Conservation (phyloP, 2,113 vertebrate genomes). For the Strix uralensis region DNA sequence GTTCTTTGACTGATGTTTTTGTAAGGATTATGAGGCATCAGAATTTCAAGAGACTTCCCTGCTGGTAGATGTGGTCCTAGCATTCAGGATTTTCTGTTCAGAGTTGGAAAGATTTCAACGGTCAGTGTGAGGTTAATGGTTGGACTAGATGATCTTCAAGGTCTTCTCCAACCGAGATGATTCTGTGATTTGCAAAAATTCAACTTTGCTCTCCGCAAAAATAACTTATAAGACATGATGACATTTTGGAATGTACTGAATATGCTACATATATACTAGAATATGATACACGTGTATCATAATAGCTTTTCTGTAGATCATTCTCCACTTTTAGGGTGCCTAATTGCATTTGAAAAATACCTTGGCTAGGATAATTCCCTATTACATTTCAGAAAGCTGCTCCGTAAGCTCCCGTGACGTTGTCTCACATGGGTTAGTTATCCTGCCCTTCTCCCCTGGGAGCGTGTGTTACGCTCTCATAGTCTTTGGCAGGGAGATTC, state of each 20-base stretch:
- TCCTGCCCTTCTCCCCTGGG: not conserved
- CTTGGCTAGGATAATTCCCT: not conserved
- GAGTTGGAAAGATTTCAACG: not conserved
- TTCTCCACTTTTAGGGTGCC: not conserved
- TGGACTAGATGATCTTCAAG: no score
- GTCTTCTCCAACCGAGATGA: no score
- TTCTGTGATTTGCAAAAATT: not conserved
- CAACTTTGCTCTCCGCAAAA: not conserved
- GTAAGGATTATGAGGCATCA: not conserved
- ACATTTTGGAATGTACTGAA: not conserved
- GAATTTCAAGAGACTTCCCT: not conserved
- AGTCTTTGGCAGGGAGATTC: not conserved
- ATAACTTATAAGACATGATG: fast-evolving
- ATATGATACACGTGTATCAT: fast-evolving
- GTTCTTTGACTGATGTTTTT: not conserved
- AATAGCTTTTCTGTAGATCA: not conserved
- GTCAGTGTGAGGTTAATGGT: no score
- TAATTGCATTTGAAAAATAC: not conserved
- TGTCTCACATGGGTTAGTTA: not conserved
- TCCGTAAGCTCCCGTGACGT: fast-evolving
- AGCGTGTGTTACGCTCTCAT: fast-evolving
- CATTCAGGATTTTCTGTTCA: not conserved
- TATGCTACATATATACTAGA: not conserved
- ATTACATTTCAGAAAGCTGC: not conserved
- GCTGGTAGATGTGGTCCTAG: not conserved